A percentile compares a stretch with the other conserved stretches of the same genome.
These are phyloP conservation scores for Chaitophorus viminalis DNA, from an alignment of 2,888 invertebrate species.

Conservation along the genomic window DNA sequence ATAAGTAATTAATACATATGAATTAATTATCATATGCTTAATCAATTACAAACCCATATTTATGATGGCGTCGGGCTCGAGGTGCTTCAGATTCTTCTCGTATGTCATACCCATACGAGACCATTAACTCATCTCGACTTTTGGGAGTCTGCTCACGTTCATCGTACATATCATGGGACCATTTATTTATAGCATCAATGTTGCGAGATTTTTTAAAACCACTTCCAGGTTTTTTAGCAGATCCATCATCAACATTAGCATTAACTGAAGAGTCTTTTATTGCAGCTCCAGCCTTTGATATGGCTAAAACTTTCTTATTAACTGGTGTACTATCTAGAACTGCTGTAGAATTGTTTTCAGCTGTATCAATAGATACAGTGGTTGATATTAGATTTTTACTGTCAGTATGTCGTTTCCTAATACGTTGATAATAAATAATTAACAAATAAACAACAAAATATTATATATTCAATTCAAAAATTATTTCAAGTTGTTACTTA, in stretches of 20 bases:
- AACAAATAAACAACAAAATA: background rate
- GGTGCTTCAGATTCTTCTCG: slow-evolving; percentile 92
- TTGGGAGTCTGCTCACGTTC: slow-evolving; percentile 87
- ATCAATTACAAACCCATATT: slow-evolving; percentile 77
- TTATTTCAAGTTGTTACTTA: background rate
- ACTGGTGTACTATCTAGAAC: background rate
- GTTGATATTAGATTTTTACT: background rate
- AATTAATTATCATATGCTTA: background rate
- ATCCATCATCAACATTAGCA: background rate
- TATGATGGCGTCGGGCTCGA: slow-evolving; percentile 82
- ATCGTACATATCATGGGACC: slow-evolving; percentile 89
- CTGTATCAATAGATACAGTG: background rate
- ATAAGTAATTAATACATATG: background rate
- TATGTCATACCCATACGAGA: slow-evolving; percentile 93
- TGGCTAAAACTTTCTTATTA: slow-evolving; percentile 54
- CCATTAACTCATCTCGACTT: slow-evolving; percentile 82
- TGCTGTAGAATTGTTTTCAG: background rate
- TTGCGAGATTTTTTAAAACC: slow-evolving; percentile 65
- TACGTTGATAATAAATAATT: slow-evolving; percentile 10
- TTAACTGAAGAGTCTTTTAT: background rate
- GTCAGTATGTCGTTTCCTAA: background rate
- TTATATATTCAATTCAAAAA: background rate
- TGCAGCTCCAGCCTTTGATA: slow-evolving; percentile 29
- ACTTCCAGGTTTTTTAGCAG: background rate
- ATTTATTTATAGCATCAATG: slow-evolving; percentile 72